Conservation (phyloP, 2,113 vertebrate species). For the Malurus cyaneus region DNA sequence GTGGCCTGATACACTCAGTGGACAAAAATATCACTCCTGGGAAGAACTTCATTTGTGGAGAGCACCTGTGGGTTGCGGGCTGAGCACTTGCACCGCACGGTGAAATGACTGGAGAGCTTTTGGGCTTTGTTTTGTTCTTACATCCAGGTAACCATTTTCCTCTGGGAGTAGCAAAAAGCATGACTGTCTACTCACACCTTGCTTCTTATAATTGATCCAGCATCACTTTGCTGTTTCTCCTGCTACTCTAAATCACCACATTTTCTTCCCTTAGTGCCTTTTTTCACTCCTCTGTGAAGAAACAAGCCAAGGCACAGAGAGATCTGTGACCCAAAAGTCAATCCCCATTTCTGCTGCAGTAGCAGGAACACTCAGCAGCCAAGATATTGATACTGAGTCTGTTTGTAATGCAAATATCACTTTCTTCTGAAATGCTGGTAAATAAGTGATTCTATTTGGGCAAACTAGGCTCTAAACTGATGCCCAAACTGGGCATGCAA, state of each 20-base stretch:
- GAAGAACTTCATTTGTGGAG: neutral
- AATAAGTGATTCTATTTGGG: neutral
- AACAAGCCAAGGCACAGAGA: neutral
- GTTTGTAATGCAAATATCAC: neutral
- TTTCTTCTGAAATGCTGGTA: neutral
- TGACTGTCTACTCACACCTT: neutral
- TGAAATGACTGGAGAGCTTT: neutral
- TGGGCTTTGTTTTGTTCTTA: neutral
- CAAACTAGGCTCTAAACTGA: neutral
- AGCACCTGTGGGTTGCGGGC: rapidly evolving
- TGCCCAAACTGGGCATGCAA: neutral
- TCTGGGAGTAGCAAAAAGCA: neutral
- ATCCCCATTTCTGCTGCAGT: neutral
- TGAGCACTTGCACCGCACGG: rapidly evolving
- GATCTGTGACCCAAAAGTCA: neutral
- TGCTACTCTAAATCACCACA: neutral
- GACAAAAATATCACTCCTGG: neutral
- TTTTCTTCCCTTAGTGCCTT: neutral
- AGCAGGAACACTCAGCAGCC: neutral
- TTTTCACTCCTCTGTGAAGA: neutral
- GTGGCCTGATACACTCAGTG: neutral
- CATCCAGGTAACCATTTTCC: neutral
- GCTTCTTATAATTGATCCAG: neutral
- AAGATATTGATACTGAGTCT: neutral
- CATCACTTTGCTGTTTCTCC: neutral